These are phyloP conservation scores for Indicator indicator DNA, from an alignment of 2,113 vertebrate species.

Conservation along the genomic window DNA sequence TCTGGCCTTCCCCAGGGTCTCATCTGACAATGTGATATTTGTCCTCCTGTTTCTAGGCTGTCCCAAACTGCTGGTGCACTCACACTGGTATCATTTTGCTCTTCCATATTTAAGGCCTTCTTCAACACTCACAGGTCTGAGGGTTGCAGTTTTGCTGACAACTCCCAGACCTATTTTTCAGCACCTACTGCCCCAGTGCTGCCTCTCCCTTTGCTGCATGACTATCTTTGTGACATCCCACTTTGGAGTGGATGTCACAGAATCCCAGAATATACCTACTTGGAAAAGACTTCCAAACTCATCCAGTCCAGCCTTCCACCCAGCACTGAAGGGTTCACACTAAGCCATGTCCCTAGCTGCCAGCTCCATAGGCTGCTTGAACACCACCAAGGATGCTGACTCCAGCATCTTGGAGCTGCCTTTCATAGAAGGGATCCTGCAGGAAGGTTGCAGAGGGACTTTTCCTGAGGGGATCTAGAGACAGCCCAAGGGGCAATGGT, in stretches of 20 bases:
- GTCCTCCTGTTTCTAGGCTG: conserved; percentile 10
- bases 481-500: no score
- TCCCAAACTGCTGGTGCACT: conserved; percentile 8
- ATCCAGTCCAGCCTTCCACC: no score
- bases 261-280: no score
- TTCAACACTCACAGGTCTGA: conserved; percentile 60
- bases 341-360: no score
- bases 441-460: no score
- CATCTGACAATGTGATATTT: neutral
- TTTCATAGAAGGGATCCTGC: no score
- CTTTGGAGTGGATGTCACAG: conserved; percentile 11
- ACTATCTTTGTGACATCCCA: conserved; percentile 1
- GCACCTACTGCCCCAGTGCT: conserved; percentile 58
- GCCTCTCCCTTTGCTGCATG: conserved; percentile 45
- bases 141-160: conserved; percentile 53
- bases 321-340: no score
- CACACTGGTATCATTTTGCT: neutral
- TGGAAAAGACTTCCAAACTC: no score
- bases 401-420: no score
- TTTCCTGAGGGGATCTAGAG: no score
- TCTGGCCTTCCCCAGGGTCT: neutral
- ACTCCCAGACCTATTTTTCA: conserved; percentile 51
- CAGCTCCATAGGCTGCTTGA: no score
- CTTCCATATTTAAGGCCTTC: conserved; percentile 24
- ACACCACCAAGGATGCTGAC: no score